Base-by-base conservation (phyloP, 2,797 vertebrate species). In the Propithecus perrieri region DNA sequence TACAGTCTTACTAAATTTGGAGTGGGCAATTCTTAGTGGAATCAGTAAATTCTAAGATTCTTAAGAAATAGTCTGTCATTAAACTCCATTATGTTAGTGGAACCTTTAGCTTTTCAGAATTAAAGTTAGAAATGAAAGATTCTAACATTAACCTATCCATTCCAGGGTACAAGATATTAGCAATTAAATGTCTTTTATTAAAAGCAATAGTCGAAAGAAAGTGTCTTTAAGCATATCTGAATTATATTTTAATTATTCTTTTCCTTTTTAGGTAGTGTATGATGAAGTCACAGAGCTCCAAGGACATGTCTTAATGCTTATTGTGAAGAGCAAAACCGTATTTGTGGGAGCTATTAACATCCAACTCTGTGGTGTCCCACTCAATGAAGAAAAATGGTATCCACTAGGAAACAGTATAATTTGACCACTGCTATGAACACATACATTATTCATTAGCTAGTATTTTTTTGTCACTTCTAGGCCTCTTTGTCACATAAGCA, bases 301-400 rank as follows among this genome's bases (percentile, higher is more conserved):
- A 43, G 99, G 98, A 95, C 98, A 22, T 46, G 91, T 99, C 63
- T 98, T 99, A 97, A 99, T 99, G 96, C 98, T 99, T 38, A 98
- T 98, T 1, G 99, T 99, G 96, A 99, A 99, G 97, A 99, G 99
- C 98, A 99, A 98, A 97, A 99, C 98, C 92, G 74, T 91, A 0
- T 99, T 99, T 53, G 97, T 99, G 74, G 99, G 98, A 78, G 98
- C 98, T 12, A 98, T 99, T 92, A 99, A 98, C 97, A 98, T 99
- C 74, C 98, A 95, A 43, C 98, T 99, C 97, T 98, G 98, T 50
- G 96, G 97, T 0, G 87, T 94, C 98, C 96, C 95, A 97, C 67
- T 98, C 98, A 98, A 99, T 97, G 97, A 99, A 99, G 98, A 98
- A 72, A 91, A 99, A 94, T 98, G 99, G 99, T 99, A 99, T 95